Evolutionary conservation across 2,888 invertebrate genomes (phyloP).

Genomic region (Polyploca ridens): DNA sequence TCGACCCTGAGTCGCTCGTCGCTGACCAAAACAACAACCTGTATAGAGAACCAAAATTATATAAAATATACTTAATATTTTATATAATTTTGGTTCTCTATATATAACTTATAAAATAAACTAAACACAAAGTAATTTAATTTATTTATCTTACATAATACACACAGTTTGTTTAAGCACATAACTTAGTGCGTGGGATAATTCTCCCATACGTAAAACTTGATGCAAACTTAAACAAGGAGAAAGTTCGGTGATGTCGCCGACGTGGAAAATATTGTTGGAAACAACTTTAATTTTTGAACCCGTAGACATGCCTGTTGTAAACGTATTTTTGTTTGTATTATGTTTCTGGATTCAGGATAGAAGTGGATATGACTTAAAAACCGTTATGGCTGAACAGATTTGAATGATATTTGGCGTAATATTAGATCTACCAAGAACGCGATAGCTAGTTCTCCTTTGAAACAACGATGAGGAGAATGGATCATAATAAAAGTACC

Average conservation of each 20-base stretch:
- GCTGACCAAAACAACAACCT: too few species aligned
- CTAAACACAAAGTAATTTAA: background rate
- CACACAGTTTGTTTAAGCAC: slow-evolving; percentile 33
- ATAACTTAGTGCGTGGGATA: slow-evolving; percentile 39
- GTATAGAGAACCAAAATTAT: too few species aligned
- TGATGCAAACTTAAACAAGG: slow-evolving; percentile 51
- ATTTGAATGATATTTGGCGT: too few species aligned
- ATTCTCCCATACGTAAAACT: slow-evolving; percentile 45
- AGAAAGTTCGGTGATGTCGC: slow-evolving; percentile 38
- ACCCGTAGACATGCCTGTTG: slow-evolving; percentile 22
- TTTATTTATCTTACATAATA: background rate
- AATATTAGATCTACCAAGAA: too few species aligned
- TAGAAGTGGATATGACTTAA: background rate
- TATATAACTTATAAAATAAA: background rate
- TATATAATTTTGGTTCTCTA: too few species aligned
- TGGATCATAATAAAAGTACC: background rate
- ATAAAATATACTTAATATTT: too few species aligned
- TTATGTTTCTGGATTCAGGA: background rate
- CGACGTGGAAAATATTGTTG: slow-evolving; percentile 46
- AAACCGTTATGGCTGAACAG: background rate
- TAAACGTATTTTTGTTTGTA: background rate
- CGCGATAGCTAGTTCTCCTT: too few species aligned
- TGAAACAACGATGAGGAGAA: background rate
- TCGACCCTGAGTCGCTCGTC: too few species aligned
- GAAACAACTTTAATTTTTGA: slow-evolving; percentile 46